Evolutionary conservation across 1,140 invertebrate genomes (phyloP).

Genomic region (Andrena cerasifolii): DNA sequence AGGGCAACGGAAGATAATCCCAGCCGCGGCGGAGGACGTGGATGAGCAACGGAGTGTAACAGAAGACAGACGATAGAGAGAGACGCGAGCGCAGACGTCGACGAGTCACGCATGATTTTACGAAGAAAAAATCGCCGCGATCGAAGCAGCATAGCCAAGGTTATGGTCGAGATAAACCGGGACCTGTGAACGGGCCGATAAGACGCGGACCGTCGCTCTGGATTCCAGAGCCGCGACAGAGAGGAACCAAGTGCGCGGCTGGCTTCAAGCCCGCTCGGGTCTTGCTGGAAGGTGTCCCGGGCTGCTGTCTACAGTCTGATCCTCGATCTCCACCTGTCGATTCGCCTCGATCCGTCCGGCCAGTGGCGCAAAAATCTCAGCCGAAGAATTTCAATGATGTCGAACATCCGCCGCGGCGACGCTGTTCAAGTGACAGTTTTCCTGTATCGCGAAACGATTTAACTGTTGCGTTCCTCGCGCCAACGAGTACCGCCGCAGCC

Average conservation of each 20-base stretch:
- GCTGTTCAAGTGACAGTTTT: slow-evolving; percentile 16
- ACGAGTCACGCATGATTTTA: background rate
- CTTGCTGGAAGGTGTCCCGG: slow-evolving; percentile 36
- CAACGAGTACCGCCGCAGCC: background rate
- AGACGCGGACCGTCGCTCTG: slow-evolving; percentile 58
- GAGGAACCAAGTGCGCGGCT: slow-evolving; percentile 60
- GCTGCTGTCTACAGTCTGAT: slow-evolving; percentile 17
- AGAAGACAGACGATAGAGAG: background rate
- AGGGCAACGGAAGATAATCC: slow-evolving; percentile 9
- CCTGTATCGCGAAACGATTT: slow-evolving; percentile 8
- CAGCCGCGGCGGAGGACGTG: background rate
- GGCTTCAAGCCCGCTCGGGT: slow-evolving; percentile 63
- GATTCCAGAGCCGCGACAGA: slow-evolving; percentile 8
- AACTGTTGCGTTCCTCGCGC: background rate
- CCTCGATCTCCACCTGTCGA: slow-evolving; percentile 37
- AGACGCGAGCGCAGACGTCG: background rate
- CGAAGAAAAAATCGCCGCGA: slow-evolving; percentile 27
- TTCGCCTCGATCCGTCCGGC: background rate
- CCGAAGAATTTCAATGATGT: slow-evolving; percentile 18
- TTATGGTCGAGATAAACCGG: slow-evolving; percentile 77
- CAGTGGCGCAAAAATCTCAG: slow-evolving; percentile 2
- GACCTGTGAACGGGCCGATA: slow-evolving; percentile 64
- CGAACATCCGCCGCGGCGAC: background rate
- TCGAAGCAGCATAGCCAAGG: slow-evolving; percentile 63
- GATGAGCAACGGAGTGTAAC: background rate